Conservation (phyloP, 2,797 vertebrate species). For the Emydoidea blandingii region DNA sequence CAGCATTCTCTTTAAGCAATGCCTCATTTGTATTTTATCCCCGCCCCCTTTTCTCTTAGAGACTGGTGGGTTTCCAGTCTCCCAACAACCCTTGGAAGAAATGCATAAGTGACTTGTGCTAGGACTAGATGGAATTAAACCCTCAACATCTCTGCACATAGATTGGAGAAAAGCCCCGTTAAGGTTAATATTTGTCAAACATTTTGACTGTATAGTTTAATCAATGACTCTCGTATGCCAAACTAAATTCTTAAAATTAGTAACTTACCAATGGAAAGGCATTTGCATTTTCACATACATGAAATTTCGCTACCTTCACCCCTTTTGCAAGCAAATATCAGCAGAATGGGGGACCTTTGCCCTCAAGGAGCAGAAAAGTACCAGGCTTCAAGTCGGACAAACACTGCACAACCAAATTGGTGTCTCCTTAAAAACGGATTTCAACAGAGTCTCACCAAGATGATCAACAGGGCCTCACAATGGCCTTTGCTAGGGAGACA, state of each 20-base stretch:
- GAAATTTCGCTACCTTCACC: background rate
- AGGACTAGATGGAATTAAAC: background rate
- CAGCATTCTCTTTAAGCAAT: background rate
- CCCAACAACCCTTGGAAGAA: background rate
- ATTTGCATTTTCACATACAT: background rate
- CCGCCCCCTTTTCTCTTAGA: background rate
- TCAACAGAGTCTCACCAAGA: background rate
- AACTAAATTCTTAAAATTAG: background rate
- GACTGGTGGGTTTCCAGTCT: background rate
- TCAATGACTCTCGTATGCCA: background rate
- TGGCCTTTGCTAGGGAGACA: background rate
- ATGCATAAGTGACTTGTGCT: background rate
- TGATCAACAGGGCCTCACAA: background rate
- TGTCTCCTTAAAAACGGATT: background rate
- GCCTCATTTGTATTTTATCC: background rate
- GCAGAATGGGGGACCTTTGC: background rate
- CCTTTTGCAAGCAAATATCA: background rate
- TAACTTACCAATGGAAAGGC: background rate
- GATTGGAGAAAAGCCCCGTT: background rate
- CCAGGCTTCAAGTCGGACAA: background rate
- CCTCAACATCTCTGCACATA: background rate
- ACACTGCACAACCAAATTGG: background rate
- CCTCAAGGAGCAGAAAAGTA: background rate
- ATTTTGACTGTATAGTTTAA: accelerated
- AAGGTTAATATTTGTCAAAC: background rate